These are phyloP conservation scores for Macropus fuliginosus DNA, from an alignment of 2,797 vertebrate genomes.

Conservation along the genomic window DNA sequence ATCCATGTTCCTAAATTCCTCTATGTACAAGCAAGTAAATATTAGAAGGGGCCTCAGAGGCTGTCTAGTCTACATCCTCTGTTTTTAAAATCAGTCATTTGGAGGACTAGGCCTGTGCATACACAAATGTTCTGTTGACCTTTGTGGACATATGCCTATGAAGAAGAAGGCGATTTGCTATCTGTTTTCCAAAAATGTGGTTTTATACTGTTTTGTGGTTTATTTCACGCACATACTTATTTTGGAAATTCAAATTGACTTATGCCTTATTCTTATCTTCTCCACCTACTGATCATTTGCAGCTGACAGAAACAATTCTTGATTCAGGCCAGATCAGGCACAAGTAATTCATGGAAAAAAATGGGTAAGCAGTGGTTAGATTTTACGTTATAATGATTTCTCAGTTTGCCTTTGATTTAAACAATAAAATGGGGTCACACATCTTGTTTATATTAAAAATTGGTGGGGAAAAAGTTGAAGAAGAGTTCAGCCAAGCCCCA, in stretches of 20 bases:
- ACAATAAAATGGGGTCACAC: not conserved
- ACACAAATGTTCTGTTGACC: not conserved
- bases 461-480: conserved; percentile 51
- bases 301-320: conserved; percentile 50
- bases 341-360: conserved; percentile 40
- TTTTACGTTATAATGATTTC: conserved; percentile 73
- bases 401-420: conserved; percentile 65
- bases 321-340: conserved; percentile 67
- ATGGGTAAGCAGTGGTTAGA: conserved; percentile 63
- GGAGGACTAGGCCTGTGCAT: not conserved
- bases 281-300: not conserved
- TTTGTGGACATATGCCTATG: not conserved
- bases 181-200: not conserved
- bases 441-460: conserved; percentile 72
- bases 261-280: not conserved
- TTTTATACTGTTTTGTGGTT: not conserved
- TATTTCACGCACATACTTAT: not conserved
- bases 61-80: not conserved
- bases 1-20: not conserved
- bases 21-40: not conserved
- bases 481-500: conserved; percentile 27
- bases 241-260: not conserved
- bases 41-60: not conserved
- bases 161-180: not conserved
- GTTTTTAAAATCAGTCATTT: not conserved